These are phyloP conservation scores for Empidonax alnorum DNA, from an alignment of 2,113 vertebrate species.

Conservation along the genomic window DNA sequence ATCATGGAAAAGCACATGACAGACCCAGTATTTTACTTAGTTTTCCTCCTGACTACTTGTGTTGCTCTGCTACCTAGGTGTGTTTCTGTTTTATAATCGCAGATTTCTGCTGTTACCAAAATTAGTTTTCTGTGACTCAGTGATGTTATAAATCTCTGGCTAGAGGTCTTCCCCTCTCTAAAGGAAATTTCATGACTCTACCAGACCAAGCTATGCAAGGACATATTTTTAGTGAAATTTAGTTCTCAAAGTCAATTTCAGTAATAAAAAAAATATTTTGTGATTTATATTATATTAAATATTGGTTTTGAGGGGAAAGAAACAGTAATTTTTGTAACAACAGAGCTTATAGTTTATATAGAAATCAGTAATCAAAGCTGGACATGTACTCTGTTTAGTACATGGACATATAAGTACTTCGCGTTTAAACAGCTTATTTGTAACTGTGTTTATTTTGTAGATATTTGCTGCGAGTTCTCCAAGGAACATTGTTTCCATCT, in stretches of 20 bases:
- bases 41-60: constrained; percentile 81
- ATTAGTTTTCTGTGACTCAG: neutral
- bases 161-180: neutral
- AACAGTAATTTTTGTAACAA: neutral
- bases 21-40: constrained; percentile 84
- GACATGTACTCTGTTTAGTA: no score
- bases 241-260: neutral
- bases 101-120: neutral
- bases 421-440: neutral
- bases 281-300: neutral
- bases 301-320: neutral
- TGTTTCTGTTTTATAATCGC: neutral
- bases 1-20: constrained; percentile 82
- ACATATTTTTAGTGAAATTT: neutral
- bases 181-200: neutral
- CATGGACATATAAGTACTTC: neutral
- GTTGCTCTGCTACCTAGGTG: constrained; percentile 90
- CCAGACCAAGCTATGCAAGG: neutral
- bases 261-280: neutral
- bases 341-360: neutral
- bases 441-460: constrained; percentile 70
- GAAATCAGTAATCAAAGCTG: neutral
- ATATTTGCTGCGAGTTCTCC: constrained; percentile 75
- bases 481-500: constrained; percentile 76
- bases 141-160: neutral